Evolutionary conservation across 2,888 invertebrate genomes (phyloP).

Genomic region (Unio pictorum): DNA sequence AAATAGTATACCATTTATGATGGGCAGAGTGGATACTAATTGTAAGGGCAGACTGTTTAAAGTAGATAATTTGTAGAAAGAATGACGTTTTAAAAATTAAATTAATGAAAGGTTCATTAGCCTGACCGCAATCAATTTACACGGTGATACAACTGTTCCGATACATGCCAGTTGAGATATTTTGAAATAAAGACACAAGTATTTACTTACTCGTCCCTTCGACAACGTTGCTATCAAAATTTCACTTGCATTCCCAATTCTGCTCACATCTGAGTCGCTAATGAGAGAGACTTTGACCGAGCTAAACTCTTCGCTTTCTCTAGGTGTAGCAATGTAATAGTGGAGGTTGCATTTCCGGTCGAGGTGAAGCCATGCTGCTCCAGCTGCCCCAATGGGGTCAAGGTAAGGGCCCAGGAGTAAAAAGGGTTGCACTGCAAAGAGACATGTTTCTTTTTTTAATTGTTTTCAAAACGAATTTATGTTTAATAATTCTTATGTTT

Average conservation of each 20-base stretch:
- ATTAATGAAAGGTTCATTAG: too few species aligned
- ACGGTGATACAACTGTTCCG: too few species aligned
- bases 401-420: constrained; percentile 10
- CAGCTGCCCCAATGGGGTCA: constrained; percentile 23
- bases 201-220: constrained; percentile 5
- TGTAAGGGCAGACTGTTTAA: too few species aligned
- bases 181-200: not conserved
- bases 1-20: too few species aligned
- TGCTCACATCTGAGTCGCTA: too few species aligned
- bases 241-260: too few species aligned
- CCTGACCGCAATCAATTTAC: too few species aligned
- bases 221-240: constrained; percentile 1
- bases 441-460: not conserved
- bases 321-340: constrained; percentile 30
- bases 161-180: not conserved
- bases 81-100: too few species aligned
- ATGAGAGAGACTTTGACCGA: too few species aligned
- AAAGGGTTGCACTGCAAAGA: constrained; percentile 4
- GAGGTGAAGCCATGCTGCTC: constrained; percentile 30
- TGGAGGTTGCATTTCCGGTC: constrained; percentile 28
- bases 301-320: not conserved
- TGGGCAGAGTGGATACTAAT: too few species aligned
- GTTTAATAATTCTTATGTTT: too few species aligned
- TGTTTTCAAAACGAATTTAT: not conserved
- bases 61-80: too few species aligned